Base-by-base conservation (phyloP, 2,888 invertebrate species). In the Bombylius major region DNA sequence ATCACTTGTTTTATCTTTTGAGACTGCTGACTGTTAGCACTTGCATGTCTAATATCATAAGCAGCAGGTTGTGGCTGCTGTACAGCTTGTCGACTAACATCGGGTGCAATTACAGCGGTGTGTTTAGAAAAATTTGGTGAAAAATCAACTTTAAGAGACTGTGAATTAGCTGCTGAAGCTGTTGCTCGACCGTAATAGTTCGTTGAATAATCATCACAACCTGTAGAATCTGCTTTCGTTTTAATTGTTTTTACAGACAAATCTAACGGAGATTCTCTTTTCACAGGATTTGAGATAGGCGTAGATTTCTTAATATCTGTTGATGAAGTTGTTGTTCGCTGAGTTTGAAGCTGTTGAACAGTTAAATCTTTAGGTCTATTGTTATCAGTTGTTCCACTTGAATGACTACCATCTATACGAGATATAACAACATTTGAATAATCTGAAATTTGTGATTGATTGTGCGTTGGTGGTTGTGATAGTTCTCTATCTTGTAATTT, bases 221-320 rank as follows among this genome's bases (percentile, higher is more conserved):
- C 85, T 1, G 92, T 91, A 0, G 91, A 91, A 72, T 92, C 91
- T 0, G 92, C 90, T 5, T 89, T 86, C 53, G 90, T 90, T 69
- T 89, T 84, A 0, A 92, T 85, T 3, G 91, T 92, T 71, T 92
- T 91, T 50, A 92, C 89, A 0, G 92, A 92, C 54, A 93, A 77
- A 75, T 93, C 93, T 58, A 93, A 74, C 0, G 91, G 92, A 11
- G 89, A 89, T 55, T 59, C 59, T 5, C 57, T 50, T 42, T 59
- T 59, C 5, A 48, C 33, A 9, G 56, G 32, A 9, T 33, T 12
- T 6, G 53, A 55, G 13, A 54, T 47, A 33, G 54, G 42, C 13
- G 51, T 32, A 13, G 56, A 45, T 34, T 55, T 56, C 31, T 33
- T 52, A 12, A 33, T 36, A 8, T 53, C 39, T 9, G 44, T 23